Percentiles rank a stretch among this genome's conserved stretches.
Conservation (phyloP, 2,113 vertebrate species). For the Brienomyrus brachyistius region DNA sequence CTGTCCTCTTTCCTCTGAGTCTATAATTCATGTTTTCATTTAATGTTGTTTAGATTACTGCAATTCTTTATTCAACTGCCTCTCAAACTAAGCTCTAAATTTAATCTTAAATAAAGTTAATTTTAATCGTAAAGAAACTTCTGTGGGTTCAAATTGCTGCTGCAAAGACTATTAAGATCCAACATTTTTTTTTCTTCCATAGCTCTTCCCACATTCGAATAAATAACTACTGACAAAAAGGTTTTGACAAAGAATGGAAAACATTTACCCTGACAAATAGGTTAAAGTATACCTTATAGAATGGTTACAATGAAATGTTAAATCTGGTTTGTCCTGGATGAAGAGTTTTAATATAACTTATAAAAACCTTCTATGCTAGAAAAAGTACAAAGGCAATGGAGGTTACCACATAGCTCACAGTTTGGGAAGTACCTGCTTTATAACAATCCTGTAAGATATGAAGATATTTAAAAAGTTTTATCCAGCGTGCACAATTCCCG, state of each 20-base stretch:
- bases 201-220: background rate
- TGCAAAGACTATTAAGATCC: background rate
- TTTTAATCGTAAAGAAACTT: no score
- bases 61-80: background rate
- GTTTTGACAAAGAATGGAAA: background rate
- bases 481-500: background rate
- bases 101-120: no score
- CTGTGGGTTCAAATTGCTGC: no score
- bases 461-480: background rate
- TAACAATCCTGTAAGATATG: background rate
- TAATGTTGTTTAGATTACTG: background rate
- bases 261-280: background rate
- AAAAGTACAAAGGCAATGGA: background rate
- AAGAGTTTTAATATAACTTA: background rate
- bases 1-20: background rate
- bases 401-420: background rate
- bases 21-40: background rate
- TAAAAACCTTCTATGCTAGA: no score
- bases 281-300: background rate
- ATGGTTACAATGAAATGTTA: background rate
- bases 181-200: background rate
- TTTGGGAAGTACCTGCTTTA: background rate
- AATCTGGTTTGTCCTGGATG: no score
- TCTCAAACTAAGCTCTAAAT: background rate
- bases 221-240: background rate